These are phyloP conservation scores for Archilochus colubris DNA, from an alignment of 2,113 vertebrate genomes.

Conservation along the genomic window DNA sequence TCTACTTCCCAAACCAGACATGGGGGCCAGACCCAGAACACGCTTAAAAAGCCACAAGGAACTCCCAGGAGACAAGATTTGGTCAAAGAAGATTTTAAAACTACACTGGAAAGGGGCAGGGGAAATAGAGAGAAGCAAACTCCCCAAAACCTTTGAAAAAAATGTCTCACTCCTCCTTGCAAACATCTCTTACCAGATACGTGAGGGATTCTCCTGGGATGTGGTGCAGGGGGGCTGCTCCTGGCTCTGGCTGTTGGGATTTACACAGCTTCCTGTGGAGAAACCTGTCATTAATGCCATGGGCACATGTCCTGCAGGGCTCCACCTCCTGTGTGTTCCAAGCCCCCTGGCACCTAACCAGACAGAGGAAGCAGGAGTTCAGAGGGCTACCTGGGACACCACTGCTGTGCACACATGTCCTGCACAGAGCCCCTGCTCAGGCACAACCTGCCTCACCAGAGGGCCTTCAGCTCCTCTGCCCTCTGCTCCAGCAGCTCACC, in stretches of 20 bases:
- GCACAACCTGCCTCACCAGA: not conserved
- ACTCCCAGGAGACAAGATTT: not conserved
- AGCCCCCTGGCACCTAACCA: fast-evolving
- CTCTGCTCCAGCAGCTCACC: not conserved
- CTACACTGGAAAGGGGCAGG: fast-evolving
- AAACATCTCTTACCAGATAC: not conserved
- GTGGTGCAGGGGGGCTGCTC: not conserved
- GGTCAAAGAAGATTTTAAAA: not conserved
- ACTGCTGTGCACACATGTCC: fast-evolving
- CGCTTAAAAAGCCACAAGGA: not conserved
- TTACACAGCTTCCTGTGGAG: not conserved
- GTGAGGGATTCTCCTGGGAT: not conserved
- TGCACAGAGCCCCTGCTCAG: not conserved
- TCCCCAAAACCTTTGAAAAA: not conserved
- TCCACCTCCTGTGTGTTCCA: not conserved
- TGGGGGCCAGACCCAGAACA: not conserved
- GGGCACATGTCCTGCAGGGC: not conserved
- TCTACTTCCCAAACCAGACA: not conserved
- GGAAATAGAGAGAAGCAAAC: not conserved
- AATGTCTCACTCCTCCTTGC: not conserved
- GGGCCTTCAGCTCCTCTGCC: not conserved
- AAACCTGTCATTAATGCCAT: not conserved
- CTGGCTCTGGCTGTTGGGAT: not conserved
- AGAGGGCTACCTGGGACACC: not conserved
- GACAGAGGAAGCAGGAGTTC: not conserved